Conservation (phyloP, 2,797 vertebrate genomes). For the Alectoris magna region DNA sequence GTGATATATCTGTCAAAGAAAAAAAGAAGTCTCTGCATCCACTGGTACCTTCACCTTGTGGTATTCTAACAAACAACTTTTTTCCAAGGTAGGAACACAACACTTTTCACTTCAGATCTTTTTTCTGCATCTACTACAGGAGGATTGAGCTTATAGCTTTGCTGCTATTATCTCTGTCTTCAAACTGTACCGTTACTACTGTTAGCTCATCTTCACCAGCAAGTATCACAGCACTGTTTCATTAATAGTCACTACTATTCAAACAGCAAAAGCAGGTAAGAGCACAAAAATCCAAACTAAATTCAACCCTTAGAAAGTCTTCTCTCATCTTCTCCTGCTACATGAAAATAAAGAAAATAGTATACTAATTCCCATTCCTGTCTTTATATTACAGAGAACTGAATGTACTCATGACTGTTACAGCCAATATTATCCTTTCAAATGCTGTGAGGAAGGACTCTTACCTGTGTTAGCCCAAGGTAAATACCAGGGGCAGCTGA, state of each 20-base stretch:
- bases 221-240: neutral
- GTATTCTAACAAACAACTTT: neutral
- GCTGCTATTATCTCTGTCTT: neutral
- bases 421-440: neutral
- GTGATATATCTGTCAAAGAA: neutral
- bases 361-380: neutral
- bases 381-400: neutral
- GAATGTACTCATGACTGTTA: neutral
- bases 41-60: neutral
- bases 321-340: neutral
- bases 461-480: constrained; percentile 82
- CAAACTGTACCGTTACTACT: neutral
- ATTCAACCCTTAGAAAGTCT: neutral
- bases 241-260: neutral
- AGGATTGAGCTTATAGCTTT: neutral
- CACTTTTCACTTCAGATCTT: neutral
- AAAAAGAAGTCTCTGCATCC: neutral
- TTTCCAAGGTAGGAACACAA: neutral
- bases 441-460: neutral
- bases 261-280: neutral
- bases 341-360: neutral
- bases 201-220: neutral
- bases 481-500: constrained; percentile 86
- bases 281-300: neutral
- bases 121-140: neutral